Base-by-base conservation (phyloP, 2,888 invertebrate genomes). In the Tenodera sinensis region DNA sequence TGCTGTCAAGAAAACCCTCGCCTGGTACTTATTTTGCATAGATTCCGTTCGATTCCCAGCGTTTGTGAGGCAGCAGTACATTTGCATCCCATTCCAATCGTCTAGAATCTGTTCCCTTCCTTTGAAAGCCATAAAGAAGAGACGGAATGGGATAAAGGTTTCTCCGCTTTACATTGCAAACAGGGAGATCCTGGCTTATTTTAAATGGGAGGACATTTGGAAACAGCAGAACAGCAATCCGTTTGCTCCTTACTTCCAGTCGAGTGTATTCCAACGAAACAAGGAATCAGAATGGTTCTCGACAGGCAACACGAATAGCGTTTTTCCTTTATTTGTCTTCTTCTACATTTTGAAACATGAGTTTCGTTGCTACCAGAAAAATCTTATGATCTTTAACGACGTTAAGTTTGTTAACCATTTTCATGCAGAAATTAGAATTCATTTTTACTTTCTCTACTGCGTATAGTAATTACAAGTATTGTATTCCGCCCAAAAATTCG, bases 141-240 rank as follows among this genome's bases (percentile, higher is more conserved):
- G 85, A 85, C 85, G 85, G 47, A 47, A 30, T 82, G 25, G 28
- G 71, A 71, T 71, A 47, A 54, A 47, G 86, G 86, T 28, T 81
- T 81, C 28, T 25, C 25, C 30, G n/a, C n/a, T 89, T 85, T 88
- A 85, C 89, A 88, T 85, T 89, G 89, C 89, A 89, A 88, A 89
- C 84, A n/a, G 85, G 83, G 47, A 71, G 54, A 71, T 71, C 54
- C 25, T 71, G 54, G 54, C n/a, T 28, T 28, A 85, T 88, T 84
- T 84, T 42, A 88, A 84, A 84, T 84, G 85, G 71, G n/a, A 85
- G 82, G 85, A 88, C 84, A 84, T 83, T 89, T 88, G 82, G 34
- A 34, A 88, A 89, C 34, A 82, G 28, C 84, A 81, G 42, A 81
- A 88, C 84, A 89, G 54, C 87, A 88, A 88, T 89, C 84, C 84